A percentile compares a stretch with the other conserved stretches of the same genome.
phyloP scores from a whole-genome alignment of 2,113 vertebrate species.

The Corythornis cristatus region DNA sequence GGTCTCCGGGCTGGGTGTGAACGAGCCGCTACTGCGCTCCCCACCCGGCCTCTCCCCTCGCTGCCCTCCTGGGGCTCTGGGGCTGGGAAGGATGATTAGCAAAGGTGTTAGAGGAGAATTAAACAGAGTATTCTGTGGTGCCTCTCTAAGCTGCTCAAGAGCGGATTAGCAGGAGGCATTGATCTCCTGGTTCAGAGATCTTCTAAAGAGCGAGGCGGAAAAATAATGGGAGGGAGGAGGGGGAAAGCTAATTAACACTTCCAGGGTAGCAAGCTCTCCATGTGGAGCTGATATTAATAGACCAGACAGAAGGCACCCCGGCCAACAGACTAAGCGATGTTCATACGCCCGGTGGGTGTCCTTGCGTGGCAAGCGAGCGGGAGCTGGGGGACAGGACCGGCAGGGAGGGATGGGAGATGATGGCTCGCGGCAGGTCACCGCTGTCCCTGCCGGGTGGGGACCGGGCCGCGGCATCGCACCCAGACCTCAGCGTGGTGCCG shows the following conservation, averaged over 20 bases:
- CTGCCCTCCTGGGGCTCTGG: neutral
- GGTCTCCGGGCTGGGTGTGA: neutral
- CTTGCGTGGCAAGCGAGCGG: accelerated
- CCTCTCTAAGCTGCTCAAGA: constrained; percentile 64
- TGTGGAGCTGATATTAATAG: neutral
- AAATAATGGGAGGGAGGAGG: constrained; percentile 54
- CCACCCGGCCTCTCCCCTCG: neutral
- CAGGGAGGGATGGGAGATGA: neutral
- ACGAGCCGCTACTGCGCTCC: accelerated
- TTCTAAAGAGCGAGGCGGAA: constrained; percentile 32
- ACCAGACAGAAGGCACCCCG: neutral
- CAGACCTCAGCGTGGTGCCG: accelerated
- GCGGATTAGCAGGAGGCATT: constrained; percentile 60
- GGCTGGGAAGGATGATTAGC: constrained; percentile 29
- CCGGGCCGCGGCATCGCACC: accelerated
- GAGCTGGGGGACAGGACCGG: neutral
- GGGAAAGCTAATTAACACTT: constrained; percentile 46
- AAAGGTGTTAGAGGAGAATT: constrained; percentile 53
- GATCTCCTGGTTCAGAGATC: constrained; percentile 57
- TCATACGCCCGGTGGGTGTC: neutral
- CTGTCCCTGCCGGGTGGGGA: accelerated
- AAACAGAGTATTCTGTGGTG: constrained; percentile 11
- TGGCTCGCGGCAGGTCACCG: neutral
- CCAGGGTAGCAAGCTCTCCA: constrained; percentile 11
- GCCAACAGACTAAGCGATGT: neutral